Conservation (phyloP, 2,888 invertebrate species). For the Bembecia ichneumoniformis region DNA sequence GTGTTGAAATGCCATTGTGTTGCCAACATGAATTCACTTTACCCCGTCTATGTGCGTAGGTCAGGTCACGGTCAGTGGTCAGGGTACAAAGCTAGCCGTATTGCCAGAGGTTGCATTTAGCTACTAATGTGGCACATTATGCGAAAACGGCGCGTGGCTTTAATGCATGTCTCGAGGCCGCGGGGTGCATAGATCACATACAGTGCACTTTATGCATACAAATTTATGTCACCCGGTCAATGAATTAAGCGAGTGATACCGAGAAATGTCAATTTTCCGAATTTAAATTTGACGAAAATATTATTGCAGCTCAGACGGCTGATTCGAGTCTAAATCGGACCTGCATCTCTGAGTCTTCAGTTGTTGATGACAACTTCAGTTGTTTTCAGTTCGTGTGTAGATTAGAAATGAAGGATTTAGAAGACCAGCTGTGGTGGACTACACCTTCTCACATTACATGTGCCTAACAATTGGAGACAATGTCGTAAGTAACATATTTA, state of each 20-base stretch:
- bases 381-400: too few species aligned
- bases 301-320: too few species aligned
- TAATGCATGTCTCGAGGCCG: slow-evolving; percentile 29
- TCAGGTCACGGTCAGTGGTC: slow-evolving; percentile 21
- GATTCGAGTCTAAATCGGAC: too few species aligned
- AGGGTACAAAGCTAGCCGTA: background rate
- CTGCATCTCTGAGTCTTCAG: too few species aligned
- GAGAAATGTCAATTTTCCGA: background rate
- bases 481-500: too few species aligned
- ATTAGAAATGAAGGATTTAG: too few species aligned
- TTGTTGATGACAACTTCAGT: too few species aligned
- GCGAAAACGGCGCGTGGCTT: slow-evolving; percentile 24
- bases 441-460: too few species aligned
- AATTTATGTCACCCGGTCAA: slow-evolving; percentile 5
- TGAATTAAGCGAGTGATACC: background rate
- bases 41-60: slow-evolving; percentile 8
- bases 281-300: too few species aligned
- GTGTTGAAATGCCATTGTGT: background rate
- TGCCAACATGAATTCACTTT: background rate
- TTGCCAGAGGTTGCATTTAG: background rate
- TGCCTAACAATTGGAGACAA: too few species aligned
- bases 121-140: slow-evolving; percentile 8
- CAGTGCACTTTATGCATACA: slow-evolving; percentile 1
- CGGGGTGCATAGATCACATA: slow-evolving; percentile 7
- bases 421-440: too few species aligned